Base-by-base conservation (phyloP, 2,888 invertebrate genomes). In the Nemapogon koenigi region DNA sequence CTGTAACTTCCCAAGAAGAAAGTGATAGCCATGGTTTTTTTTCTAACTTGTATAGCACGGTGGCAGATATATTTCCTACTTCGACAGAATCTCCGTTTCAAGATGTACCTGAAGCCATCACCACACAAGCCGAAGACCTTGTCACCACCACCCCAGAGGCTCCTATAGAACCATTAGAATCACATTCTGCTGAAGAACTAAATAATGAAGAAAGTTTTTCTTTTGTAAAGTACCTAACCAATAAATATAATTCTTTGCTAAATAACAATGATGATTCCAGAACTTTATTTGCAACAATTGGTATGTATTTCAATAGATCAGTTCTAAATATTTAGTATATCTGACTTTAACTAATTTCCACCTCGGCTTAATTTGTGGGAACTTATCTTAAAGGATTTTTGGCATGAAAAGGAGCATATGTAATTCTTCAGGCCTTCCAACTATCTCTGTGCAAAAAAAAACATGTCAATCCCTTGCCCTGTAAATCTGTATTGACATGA, bases 31-130 rank as follows among this genome's bases (percentile, higher is more conserved):
- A 57, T 42, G 49, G 66, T 19, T 52, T 73, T 31, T 48, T 75
- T 4, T 64, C 71, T 39, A 59, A 50, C 35, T 53, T 76, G 43
- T 70, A 63, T 41, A 52, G 70, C 27, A 63, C 62, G 25, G 46
- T 78, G 45, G 56, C 63, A n/a, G 62, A 62, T 35, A 55, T 75
- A n/a, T 66, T 59, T 58, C 60, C 68, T 2, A 52, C 66, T 2
- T 50, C 62, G 28, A 30, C 31, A n/a, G 31, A 31, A 10, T 10
- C 18, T 2, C 33, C 33, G 11, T 14, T 22, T 22, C 33, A 11
- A 19, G n/a, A 33, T 13, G 2, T 16, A 16, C 22, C 3, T 16
- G 31, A 16, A 31, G 31, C 4, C 10, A 10, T 22, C 10, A 22
- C 4, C 10, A 22, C 22, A 7, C 4, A 22, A 22, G 10, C 4